Conservation (phyloP, 1,140 invertebrate genomes). For the Sitophilus oryzae region DNA sequence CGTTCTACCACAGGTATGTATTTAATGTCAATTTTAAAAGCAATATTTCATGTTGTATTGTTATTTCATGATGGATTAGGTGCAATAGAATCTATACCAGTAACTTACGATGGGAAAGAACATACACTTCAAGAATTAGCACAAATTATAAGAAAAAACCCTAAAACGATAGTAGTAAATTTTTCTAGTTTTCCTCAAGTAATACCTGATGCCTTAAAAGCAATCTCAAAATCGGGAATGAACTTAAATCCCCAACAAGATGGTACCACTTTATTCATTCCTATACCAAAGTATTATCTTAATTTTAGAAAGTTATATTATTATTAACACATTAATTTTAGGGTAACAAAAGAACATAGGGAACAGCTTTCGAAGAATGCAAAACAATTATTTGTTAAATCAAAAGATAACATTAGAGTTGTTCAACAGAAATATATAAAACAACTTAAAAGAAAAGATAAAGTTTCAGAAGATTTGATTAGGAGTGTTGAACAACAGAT, state of each 20-base stretch:
- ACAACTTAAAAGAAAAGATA: slow-evolving; percentile 59
- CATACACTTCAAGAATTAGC: slow-evolving; percentile 83
- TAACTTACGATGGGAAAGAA: slow-evolving; percentile 74
- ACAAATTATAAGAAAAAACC: slow-evolving; percentile 81
- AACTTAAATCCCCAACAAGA: slow-evolving; percentile 94
- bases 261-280: slow-evolving; percentile 80
- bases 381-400: slow-evolving; percentile 74
- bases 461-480: slow-evolving; percentile 60
- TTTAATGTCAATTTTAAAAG: slow-evolving; percentile 5
- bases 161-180: slow-evolving; percentile 80
- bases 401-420: slow-evolving; percentile 70
- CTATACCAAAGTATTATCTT: slow-evolving; percentile 72
- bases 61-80: slow-evolving; percentile 49
- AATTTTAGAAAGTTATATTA: slow-evolving; percentile 8
- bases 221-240: slow-evolving; percentile 73
- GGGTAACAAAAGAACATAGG: slow-evolving; percentile 86
- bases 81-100: slow-evolving; percentile 67
- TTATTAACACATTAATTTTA: slow-evolving; percentile 40
- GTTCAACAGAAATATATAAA: slow-evolving; percentile 70
- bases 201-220: slow-evolving; percentile 68
- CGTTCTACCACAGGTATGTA: slow-evolving; percentile 57
- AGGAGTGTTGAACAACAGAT: slow-evolving; percentile 63
- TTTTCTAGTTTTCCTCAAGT: slow-evolving; percentile 77
- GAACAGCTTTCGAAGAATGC: slow-evolving; percentile 83
- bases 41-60: too few relatives aligned